Evolutionary conservation across 2,888 invertebrate species (phyloP).

Genomic region (Anthrax anthrax): DNA sequence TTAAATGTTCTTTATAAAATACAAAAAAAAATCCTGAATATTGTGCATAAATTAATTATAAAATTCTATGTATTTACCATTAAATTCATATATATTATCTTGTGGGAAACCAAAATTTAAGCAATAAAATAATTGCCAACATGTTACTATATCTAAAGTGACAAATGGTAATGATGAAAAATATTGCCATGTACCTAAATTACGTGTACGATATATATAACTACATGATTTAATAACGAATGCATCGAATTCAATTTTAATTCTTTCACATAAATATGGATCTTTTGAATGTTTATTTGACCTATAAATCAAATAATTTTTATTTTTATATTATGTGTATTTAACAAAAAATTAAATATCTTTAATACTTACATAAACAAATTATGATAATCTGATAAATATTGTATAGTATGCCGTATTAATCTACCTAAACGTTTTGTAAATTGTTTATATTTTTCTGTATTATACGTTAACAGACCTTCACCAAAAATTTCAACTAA

Average conservation of each 20-base stretch:
- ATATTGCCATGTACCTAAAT: conserved; percentile 69
- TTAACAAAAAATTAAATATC: no score
- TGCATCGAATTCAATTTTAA: conserved; percentile 59
- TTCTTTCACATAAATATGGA: conserved; percentile 38
- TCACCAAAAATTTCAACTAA: conserved; percentile 46
- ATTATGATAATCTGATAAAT: conserved; percentile 48
- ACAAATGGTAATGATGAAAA: conserved; percentile 59
- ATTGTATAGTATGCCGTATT: conserved; percentile 55
- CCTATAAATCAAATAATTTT: conserved; percentile 13
- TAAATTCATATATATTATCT: conserved; percentile 14
- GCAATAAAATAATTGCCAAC: conserved; percentile 53
- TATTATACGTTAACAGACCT: conserved; percentile 51
- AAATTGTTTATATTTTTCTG: conserved; percentile 44
- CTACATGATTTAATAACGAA: conserved; percentile 54
- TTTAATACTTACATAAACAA: conserved; percentile 22
- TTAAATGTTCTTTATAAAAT: conserved; percentile 26
- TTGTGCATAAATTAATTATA: neutral
- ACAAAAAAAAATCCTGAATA: neutral
- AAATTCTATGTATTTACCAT: no score
- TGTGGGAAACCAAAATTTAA: conserved; percentile 41
- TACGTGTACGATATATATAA: conserved; percentile 53
- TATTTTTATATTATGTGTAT: neutral
- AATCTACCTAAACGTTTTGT: conserved; percentile 52
- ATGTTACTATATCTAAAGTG: conserved; percentile 39
- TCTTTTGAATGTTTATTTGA: conserved; percentile 31